Evolutionary conservation across 2,888 invertebrate genomes (phyloP).

Genomic region (Leptinotarsa juncta): DNA sequence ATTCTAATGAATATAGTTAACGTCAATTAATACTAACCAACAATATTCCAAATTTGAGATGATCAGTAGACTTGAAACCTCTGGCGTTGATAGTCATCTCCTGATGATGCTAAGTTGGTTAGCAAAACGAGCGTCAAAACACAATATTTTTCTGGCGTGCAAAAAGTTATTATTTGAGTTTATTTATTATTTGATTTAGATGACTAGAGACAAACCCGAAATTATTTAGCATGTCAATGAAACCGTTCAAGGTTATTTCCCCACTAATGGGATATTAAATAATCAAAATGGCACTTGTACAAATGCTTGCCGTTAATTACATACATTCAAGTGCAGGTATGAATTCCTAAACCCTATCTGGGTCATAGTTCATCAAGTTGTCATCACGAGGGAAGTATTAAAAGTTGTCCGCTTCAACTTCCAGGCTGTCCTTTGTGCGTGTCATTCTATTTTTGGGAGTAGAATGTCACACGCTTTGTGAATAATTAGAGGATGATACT

Average conservation of each 20-base stretch:
- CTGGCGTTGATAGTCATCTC: too few species aligned
- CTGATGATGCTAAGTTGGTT: too few species aligned
- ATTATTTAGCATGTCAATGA: background rate
- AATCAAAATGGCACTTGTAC: background rate
- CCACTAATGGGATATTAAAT: background rate
- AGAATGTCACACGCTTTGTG: slow-evolving; percentile 21
- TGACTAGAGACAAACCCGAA: too few species aligned
- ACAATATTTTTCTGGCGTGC: too few species aligned
- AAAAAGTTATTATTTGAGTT: too few species aligned
- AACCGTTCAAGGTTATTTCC: background rate
- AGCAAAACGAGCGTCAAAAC: too few species aligned
- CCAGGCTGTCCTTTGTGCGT: slow-evolving; percentile 23
- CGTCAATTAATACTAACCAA: too few species aligned
- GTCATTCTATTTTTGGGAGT: slow-evolving; percentile 22
- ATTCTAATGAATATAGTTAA: too few species aligned
- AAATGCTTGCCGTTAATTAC: background rate
- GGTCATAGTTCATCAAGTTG: slow-evolving; percentile 16
- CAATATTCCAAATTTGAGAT: too few species aligned
- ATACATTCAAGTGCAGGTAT: background rate
- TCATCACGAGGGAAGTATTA: slow-evolving; percentile 16
- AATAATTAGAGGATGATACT: slow-evolving; percentile 29
- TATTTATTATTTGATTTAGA: too few species aligned
- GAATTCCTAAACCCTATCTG: slow-evolving; percentile 14
- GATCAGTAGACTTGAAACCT: too few species aligned
- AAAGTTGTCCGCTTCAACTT: slow-evolving; percentile 20